Evolutionary conservation across 1,140 invertebrate species (phyloP).

Genomic region (Alviniconcha marisindica): DNA sequence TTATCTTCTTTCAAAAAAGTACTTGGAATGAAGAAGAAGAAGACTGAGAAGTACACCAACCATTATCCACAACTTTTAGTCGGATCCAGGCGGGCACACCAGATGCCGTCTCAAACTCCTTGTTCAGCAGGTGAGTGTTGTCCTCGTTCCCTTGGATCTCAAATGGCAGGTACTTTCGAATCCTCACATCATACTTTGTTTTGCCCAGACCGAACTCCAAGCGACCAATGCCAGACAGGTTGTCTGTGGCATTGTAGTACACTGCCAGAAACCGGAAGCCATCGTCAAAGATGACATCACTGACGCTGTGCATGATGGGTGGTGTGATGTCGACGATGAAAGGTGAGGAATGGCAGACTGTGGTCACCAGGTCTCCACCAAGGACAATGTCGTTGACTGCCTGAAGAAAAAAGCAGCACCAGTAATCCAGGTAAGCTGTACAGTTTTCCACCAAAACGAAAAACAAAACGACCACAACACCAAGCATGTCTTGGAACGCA

Average conservation of each 20-base stretch:
- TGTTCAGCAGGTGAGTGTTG: slow-evolving; percentile 52
- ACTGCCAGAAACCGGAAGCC: slow-evolving; percentile 59
- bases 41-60: too few relatives aligned
- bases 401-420: slow-evolving; percentile 18
- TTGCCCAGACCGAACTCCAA: slow-evolving; percentile 64
- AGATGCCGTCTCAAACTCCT: slow-evolving; percentile 52
- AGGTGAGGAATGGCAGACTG: slow-evolving; percentile 62
- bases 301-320: slow-evolving; percentile 52
- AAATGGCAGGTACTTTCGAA: slow-evolving; percentile 53
- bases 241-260: slow-evolving; percentile 56
- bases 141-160: slow-evolving; percentile 42
- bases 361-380: slow-evolving; percentile 63
- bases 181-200: slow-evolving; percentile 62
- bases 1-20: too few relatives aligned
- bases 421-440: too few relatives aligned
- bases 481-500: too few relatives aligned
- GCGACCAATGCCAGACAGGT: slow-evolving; percentile 49
- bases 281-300: slow-evolving; percentile 61
- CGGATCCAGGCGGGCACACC: slow-evolving; percentile 61
- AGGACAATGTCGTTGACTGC: slow-evolving; percentile 59
- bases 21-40: too few relatives aligned
- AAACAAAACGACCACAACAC: too few relatives aligned
- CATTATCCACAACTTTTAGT: slow-evolving; percentile 55
- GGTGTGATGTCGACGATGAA: slow-evolving; percentile 61
- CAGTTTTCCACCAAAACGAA: too few relatives aligned